These are phyloP conservation scores for Morpho deidamia DNA, from an alignment of 2,888 invertebrate genomes.

Conservation along the genomic window DNA sequence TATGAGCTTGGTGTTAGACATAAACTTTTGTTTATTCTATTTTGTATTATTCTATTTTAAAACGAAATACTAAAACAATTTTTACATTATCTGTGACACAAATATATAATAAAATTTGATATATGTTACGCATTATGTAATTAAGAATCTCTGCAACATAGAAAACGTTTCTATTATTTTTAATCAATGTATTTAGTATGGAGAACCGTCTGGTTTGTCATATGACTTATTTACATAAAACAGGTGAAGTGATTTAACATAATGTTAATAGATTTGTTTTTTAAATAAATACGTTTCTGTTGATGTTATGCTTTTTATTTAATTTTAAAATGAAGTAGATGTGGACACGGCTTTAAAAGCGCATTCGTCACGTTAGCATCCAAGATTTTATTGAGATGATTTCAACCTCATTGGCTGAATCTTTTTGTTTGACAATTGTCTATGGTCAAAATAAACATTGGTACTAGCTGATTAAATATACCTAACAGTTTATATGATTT, in stretches of 20 bases:
- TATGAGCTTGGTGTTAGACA: too few species aligned
- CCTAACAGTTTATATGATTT: too few species aligned
- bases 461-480: too few species aligned
- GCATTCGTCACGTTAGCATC: too few species aligned
- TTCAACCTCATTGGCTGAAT: too few species aligned
- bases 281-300: constrained; percentile 13
- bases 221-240: background rate
- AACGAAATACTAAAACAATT: too few species aligned
- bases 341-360: too few species aligned
- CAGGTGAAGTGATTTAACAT: background rate
- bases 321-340: background rate
- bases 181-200: background rate
- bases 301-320: background rate
- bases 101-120: background rate
- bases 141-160: background rate
- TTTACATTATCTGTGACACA: background rate
- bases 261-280: constrained; percentile 13
- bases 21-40: too few species aligned
- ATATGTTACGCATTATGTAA: background rate
- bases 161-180: constrained; percentile 4
- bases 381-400: too few species aligned
- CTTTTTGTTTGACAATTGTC: background rate
- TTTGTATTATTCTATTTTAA: too few species aligned
- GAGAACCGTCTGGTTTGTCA: background rate
- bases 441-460: too few species aligned